Base-by-base conservation (phyloP, 2,888 invertebrate species). In the Meta bourneti region DNA sequence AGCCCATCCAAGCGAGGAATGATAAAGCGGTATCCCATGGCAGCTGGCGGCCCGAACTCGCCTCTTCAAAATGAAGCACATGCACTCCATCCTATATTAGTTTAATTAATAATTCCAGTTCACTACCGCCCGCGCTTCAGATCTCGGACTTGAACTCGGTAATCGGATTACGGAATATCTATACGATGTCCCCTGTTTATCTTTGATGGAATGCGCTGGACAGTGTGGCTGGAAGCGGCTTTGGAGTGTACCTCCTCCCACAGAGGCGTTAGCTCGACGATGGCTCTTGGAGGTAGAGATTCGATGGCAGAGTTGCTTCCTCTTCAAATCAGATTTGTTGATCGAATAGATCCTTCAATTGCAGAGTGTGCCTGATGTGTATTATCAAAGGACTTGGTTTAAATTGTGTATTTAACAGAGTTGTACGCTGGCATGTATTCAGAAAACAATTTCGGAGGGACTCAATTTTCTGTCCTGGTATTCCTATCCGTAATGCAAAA, bases 81-180 rank as follows among this genome's bases (percentile, higher is more conserved):
- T 74, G 19, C 49, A 74, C 54, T 16, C 81, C 77, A 70, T 48
- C 20, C 54, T 61, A 82, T 84, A 90, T 90, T 90, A 90, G 89
- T 84, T 90, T 90, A 90, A 90, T 90, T 90, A 90, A 90, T 90
- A 90, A 90, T 90, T 87, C 89, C 71, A 54, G 48, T 49, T 48
- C 8, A 52, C 48, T n/a, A 20, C 54, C 48, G 71, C 52, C 20
- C 7, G 34, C 49, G 79, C 48, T 61, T 69, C 20, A 52, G 80
- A 87, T 11, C 52, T 9, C 19, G 71, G 86, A 69, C 80, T 34
- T 20, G 70, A 52, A 49, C 52, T 19, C 9, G 70, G 75, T 90
- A 90, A 90, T 90, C 89, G 71, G 89, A 90, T 90, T 90, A 84
- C 83, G 52, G 54, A 78, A 90, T 90, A 83, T 90, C 83, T 72